Evolutionary conservation across 2,888 invertebrate species (phyloP).

Genomic region (Diadegma fenestrale): DNA sequence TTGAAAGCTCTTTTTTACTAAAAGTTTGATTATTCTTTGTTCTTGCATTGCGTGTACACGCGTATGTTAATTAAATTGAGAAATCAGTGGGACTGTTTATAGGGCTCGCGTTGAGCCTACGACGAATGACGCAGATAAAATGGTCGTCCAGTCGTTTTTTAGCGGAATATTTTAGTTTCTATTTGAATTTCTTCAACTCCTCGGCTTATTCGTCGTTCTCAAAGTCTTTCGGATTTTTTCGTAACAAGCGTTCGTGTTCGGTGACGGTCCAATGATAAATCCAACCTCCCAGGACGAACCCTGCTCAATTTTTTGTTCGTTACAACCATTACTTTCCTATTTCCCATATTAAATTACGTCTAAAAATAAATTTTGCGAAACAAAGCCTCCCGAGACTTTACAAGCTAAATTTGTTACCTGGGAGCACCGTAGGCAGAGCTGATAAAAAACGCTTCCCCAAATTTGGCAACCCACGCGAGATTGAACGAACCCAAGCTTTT

Average conservation of each 20-base stretch:
- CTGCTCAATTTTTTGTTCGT: constrained; percentile 34
- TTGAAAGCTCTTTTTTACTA: constrained; percentile 2
- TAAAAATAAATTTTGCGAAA: not conserved
- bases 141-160: not conserved
- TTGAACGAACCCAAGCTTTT: constrained; percentile 67
- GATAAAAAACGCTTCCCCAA: constrained; percentile 38
- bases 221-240: constrained; percentile 73
- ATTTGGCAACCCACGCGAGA: constrained; percentile 68
- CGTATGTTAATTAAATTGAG: constrained; percentile 13
- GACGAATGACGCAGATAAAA: not conserved
- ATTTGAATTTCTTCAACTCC: not conserved
- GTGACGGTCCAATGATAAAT: constrained; percentile 60
- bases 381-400: not conserved
- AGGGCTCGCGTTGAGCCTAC: not conserved
- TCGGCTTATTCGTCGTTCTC: constrained; percentile 68
- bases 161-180: not conserved
- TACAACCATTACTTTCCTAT: not conserved
- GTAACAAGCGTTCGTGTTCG: constrained; percentile 44
- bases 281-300: constrained; percentile 43
- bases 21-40: constrained; percentile 30
- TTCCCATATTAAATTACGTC: constrained; percentile 13
- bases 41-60: not conserved
- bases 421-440: constrained; percentile 46
- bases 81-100: not conserved
- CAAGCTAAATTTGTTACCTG: constrained; percentile 61